Evolutionary conservation across 1,140 invertebrate genomes (phyloP).

Genomic region (Sycophaga agraensis): DNA sequence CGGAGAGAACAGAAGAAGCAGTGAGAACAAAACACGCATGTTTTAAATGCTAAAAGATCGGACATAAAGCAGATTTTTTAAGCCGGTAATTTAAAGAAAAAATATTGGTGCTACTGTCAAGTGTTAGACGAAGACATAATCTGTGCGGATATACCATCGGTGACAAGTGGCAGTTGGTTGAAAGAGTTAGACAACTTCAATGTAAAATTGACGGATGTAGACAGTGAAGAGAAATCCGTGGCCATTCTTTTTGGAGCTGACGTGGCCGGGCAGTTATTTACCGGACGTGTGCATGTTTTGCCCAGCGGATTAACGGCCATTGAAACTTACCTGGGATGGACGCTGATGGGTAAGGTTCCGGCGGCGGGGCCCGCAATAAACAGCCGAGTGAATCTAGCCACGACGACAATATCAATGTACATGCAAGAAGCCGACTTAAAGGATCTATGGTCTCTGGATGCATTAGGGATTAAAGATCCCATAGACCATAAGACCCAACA

Average conservation of each 20-base stretch:
- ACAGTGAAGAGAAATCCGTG: no score
- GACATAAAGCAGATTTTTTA: background rate
- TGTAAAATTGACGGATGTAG: background rate
- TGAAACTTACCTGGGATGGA: no score
- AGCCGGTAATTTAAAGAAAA: background rate
- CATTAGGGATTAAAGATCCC: no score
- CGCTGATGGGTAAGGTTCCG: no score
- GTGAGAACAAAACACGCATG: background rate
- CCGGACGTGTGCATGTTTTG: constrained; percentile 31
- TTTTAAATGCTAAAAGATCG: background rate
- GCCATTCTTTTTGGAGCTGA: no score
- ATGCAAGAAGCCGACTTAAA: no score
- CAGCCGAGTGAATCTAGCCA: no score
- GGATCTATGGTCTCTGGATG: no score
- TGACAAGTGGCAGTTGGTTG: background rate
- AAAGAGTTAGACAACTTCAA: background rate
- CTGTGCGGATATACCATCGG: background rate
- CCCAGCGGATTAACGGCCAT: background rate
- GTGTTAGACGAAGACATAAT: constrained; percentile 28
- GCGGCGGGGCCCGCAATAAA: no score
- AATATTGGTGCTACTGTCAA: constrained; percentile 26
- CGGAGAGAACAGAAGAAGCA: background rate
- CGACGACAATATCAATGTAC: no score
- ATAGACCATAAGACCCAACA: no score
- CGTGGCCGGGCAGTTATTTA: no score